Evolutionary conservation across 92 coral and sea anemone species (phyloP), one percentile per base, ranked within the genome.

Genomic region (Phenganax stokvisi): DNA sequence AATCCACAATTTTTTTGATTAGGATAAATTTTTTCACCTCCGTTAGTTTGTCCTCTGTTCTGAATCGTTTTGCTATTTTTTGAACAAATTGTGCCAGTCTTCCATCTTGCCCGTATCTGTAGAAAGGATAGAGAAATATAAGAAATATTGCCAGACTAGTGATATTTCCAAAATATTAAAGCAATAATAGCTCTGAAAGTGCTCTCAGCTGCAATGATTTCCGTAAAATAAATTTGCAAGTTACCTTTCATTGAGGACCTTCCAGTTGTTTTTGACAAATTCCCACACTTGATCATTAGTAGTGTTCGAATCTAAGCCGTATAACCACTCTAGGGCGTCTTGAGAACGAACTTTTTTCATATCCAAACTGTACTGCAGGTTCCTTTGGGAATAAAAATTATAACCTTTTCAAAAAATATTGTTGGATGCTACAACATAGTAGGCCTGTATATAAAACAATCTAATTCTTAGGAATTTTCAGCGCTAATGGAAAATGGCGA

Each of bases 201-300:
- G 5, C 5, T 1, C 28, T 72, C 16, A 51, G 12, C 15, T 52
- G 57, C 57, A 54, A 13, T 25, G 47, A 15, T 44, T 68, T 27
- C 37, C 15, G 9, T 28, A 47, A 57, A 56, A 30, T 3, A 44
- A 11, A 7, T 17, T 11, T 54, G 9, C 10, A 58, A 53, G 70
- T 62, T 60, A 89, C 92, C 89, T 84, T 54, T 80, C 76, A n/a
- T 37, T 60, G 29, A 89, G 81, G 12, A 55, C 74, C 17, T 77
- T 65, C 92, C 92, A 89, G 78, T 89, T 64, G 29, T 77, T 70
- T 47, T 72, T 80, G 25, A 89, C 77, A 84, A 89, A 89, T 27
- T 56, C 70, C 92, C 92, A 89, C 17, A 86, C 47, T 51, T 85
- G 72, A 10, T 86, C 88, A 12, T 59, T 72, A 6, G 16, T 59